Conservation (phyloP, 2,113 vertebrate species). For the Phalacrocorax aristotelis region DNA sequence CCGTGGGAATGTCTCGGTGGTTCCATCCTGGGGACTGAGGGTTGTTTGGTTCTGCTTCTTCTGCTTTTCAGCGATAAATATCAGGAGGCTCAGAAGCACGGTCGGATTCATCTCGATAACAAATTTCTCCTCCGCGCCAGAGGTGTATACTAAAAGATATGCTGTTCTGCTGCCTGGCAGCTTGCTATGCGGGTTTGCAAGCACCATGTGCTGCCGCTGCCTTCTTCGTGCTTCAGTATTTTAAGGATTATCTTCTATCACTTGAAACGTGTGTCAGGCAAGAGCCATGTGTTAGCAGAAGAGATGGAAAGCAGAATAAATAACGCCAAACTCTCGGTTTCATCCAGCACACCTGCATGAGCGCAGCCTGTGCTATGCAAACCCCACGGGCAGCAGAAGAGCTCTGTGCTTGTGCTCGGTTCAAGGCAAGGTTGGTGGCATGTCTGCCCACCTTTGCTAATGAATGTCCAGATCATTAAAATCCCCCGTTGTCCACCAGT, state of each 20-base stretch:
- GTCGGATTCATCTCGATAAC: neutral
- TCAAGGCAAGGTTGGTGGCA: neutral
- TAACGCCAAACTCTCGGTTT: neutral
- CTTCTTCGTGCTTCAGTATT: neutral
- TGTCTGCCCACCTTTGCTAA: neutral
- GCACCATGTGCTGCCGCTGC: neutral
- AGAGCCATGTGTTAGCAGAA: neutral
- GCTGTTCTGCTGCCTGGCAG: neutral
- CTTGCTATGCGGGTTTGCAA: neutral
- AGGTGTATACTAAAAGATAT: fast-evolving
- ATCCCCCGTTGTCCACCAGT: neutral
- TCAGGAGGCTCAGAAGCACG: neutral
- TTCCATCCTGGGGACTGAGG: fast-evolving
- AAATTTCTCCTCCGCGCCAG: neutral
- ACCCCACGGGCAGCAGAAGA: neutral
- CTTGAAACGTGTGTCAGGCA: no score
- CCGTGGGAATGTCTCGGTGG: fast-evolving
- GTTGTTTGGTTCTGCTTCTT: neutral
- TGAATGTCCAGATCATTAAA: neutral
- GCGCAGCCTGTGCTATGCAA: neutral
- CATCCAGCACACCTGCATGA: neutral
- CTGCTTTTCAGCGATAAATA: neutral
- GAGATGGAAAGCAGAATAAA: neutral
- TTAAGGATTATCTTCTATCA: neutral
- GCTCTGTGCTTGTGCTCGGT: fast-evolving